Base-by-base conservation (phyloP, 2,113 vertebrate genomes). In the Pelvicachromis taeniatus region DNA sequence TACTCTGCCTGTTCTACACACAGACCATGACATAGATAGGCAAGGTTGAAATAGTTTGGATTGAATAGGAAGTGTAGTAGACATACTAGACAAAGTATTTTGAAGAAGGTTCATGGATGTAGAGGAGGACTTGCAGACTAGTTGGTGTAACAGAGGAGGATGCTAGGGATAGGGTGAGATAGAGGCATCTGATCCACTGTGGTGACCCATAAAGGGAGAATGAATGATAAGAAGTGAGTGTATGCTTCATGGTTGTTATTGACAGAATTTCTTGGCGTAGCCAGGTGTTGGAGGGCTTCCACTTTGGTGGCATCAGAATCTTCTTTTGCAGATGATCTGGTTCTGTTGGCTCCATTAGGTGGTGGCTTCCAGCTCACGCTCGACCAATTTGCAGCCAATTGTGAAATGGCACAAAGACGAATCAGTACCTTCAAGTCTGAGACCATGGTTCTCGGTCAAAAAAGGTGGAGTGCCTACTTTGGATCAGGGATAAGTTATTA, bases 401-500 rank as follows among this genome's bases (percentile, higher is more conserved):
- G 13, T 58, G 0, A 58, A 56, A 23, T 6, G 0, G 23, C 55
- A 29, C 7, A 8, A 58, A 0, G 13, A 29, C 9, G 23, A 58
- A 29, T 29, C 55, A 29, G 55, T 23, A 2, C 7, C 55, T 29
- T 56, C 55, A 56, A 56, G 55, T 56, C 55, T 0, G 55, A 56
- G 55, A 56, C 55, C 13, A 26, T 3, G 55, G 55, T 56, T 12
- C 54, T 56, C 1, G 1, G 54, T 56, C 23, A 56, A 29, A 56
- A 56, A 29, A 29, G 13, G 55, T 59, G 26, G 26, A 59, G 26
- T 1, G 14, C 26, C 26, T 31, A 31, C 14, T 59, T 17, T 59
- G 56, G 56, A 26, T 10, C 26, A 1, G 14, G 14, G 26, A 59
- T 14, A 59, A 17, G 56, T 59, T 59, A 59, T 29, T 59, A 59